These are phyloP conservation scores for Ianthella basta DNA, from an alignment of 37 sponge, comb jelly and placozoan genomes.

Conservation along the genomic window DNA sequence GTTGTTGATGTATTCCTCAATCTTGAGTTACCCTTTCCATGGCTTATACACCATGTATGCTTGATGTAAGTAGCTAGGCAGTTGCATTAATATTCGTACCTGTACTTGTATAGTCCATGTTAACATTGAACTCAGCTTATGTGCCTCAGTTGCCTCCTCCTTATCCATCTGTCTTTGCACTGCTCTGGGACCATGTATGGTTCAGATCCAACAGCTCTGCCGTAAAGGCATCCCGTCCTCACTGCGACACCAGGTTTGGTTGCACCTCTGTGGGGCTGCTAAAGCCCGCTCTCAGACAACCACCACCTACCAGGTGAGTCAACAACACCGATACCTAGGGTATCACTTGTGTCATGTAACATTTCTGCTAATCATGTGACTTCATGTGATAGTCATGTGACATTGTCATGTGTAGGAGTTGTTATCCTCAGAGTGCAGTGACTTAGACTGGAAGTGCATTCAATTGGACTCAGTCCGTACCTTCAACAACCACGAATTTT, in stretches of 20 bases:
- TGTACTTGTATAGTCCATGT: no score
- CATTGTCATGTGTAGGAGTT: conserved; percentile 12
- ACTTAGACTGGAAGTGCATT: conserved; percentile 10
- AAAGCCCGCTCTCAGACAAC: background rate
- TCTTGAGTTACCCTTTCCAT: no score
- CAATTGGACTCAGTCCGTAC: background rate
- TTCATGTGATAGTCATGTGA: background rate
- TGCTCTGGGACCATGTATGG: background rate
- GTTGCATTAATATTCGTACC: no score
- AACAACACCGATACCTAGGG: background rate
- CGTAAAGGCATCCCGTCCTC: conserved; percentile 96
- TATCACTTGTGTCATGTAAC: background rate
- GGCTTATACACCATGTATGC: no score
- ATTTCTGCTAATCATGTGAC: background rate
- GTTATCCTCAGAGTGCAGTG: background rate
- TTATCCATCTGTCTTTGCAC: background rate
- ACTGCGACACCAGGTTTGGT: conserved; percentile 85
- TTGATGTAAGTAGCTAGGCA: no score
- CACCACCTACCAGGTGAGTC: background rate
- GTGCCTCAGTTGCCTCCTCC: no score
- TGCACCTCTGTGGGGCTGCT: conserved; percentile 74
- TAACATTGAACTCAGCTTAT: no score
- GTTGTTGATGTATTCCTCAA: no score
- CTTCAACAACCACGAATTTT: conserved; percentile 16
- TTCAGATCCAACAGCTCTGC: conserved; percentile 86